Base-by-base conservation (phyloP, 2,797 vertebrate species). In the Anolis apletophallus region DNA sequence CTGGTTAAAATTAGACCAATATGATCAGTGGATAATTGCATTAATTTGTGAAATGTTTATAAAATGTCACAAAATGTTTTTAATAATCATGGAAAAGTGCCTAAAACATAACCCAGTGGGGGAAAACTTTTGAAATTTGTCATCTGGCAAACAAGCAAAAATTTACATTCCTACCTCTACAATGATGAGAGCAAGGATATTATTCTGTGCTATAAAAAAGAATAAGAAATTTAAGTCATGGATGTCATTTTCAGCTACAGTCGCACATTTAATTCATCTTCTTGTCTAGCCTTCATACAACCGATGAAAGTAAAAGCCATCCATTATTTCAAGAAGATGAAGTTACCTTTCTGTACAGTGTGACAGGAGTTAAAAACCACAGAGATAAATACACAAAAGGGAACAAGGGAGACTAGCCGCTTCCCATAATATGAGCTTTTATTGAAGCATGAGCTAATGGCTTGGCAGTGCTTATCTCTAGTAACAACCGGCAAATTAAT, bases 381-480 rank as follows among this genome's bases (percentile, higher is more conserved):
- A 80, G 87, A 90, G 89, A 90, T 79, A 86, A 87, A 89, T 78
- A 59, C 88, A 85, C 84, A 89, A 93, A 89, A 90, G 54, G 82
- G 87, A 89, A 84, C 57, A 90, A 83, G 79, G 61, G 54, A 76
- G 90, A 74, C 3, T 84, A 40, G 86, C 73, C 0, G 4, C 73
- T 91, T 88, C 86, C 67, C 17, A 26, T 83, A 88, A 86, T 61
- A 78, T 61, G 74, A 81, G 14, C 80, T 83, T 86, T 29, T 90
- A 88, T 17, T 2, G 0, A 54, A 92, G 82, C 34, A 74, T 73
- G 74, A 91, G 36, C 36, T 74, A 83, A 87, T 87, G 68, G 81
- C 81, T 72, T 64, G 55, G 67, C 55, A 40, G 68, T 14, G 16
- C 81, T 83, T 64, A 87, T 83, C 86, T 83, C 81, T 64, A 79